Percentiles rank a stretch among this genome's conserved stretches.
phyloP scores from a whole-genome alignment of 2,888 invertebrate species.

The Gandaritis pyraliata region DNA sequence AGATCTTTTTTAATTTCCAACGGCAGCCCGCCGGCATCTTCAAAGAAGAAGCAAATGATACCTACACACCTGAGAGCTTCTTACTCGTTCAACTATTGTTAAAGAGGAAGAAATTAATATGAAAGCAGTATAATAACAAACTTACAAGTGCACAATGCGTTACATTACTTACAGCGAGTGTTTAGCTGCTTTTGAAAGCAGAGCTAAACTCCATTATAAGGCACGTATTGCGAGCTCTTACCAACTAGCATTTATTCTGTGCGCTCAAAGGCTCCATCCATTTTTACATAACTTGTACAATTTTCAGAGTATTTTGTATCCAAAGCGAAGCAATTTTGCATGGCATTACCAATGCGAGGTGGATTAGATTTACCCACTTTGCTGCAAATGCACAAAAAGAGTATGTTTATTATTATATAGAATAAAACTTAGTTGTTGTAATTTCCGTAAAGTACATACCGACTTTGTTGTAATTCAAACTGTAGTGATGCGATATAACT shows the following conservation, averaged over 20 bases:
- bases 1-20: too few species aligned
- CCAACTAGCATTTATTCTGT: constrained; percentile 31
- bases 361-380: constrained; percentile 30
- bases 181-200: constrained; percentile 37
- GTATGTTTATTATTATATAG: too few species aligned
- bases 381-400: neutral
- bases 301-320: constrained; percentile 52
- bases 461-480: too few species aligned
- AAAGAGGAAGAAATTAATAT: neutral
- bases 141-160: neutral
- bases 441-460: too few species aligned
- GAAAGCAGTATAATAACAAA: neutral
- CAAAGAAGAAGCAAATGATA: too few species aligned
- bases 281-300: constrained; percentile 68
- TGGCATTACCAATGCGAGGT: constrained; percentile 45
- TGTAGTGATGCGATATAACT: too few species aligned
- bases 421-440: too few species aligned
- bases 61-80: too few species aligned
- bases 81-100: neutral
- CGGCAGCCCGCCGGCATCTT: too few species aligned
- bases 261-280: constrained; percentile 52
- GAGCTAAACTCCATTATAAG: constrained; percentile 45
- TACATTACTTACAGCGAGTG: too few species aligned
- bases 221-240: constrained; percentile 36
- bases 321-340: constrained; percentile 47